phyloP scores from a whole-genome alignment of 23 tunicate species.

The Botrylloides violaceus region DNA sequence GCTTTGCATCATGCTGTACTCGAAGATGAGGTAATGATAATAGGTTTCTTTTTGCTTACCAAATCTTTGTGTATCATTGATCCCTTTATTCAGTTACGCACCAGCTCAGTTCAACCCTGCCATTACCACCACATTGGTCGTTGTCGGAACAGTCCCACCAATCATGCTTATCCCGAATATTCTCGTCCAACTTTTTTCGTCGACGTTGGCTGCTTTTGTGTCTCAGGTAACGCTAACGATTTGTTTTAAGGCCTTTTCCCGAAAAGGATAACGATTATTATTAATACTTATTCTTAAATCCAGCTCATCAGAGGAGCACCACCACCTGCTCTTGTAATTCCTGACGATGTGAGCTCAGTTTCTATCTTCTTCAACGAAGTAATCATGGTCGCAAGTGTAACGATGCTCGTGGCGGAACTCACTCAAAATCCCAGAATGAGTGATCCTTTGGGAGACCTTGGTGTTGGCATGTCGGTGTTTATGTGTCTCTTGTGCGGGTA shows the following conservation, averaged over 20 bases:
- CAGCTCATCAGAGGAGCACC: conserved; percentile 15
- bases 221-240: conserved; percentile 52
- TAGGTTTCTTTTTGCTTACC: neutral
- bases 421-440: conserved; percentile 11
- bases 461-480: conserved; percentile 21
- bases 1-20: conserved; percentile 55
- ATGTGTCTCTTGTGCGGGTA: conserved; percentile 10
- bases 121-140: conserved; percentile 56
- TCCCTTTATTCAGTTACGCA: conserved; percentile 2
- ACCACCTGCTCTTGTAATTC: conserved; percentile 10
- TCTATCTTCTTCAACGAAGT: conserved; percentile 8
- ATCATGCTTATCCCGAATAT: conserved; percentile 64
- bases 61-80: too few species aligned
- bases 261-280: neutral
- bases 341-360: conserved; percentile 12
- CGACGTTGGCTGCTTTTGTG: conserved; percentile 43
- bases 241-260: neutral
- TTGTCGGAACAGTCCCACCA: conserved; percentile 38
- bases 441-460: conserved; percentile 11
- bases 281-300: neutral
- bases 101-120: conserved; percentile 84
- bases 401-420: conserved; percentile 19
- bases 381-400: conserved; percentile 13
- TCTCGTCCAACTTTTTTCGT: conserved; percentile 36
- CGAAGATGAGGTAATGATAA: conserved; percentile 53